Percentiles rank a stretch among this genome's conserved stretches.
phyloP scores from a whole-genome alignment of 2,113 vertebrate species.

The Cephalopholis sonnerati region DNA sequence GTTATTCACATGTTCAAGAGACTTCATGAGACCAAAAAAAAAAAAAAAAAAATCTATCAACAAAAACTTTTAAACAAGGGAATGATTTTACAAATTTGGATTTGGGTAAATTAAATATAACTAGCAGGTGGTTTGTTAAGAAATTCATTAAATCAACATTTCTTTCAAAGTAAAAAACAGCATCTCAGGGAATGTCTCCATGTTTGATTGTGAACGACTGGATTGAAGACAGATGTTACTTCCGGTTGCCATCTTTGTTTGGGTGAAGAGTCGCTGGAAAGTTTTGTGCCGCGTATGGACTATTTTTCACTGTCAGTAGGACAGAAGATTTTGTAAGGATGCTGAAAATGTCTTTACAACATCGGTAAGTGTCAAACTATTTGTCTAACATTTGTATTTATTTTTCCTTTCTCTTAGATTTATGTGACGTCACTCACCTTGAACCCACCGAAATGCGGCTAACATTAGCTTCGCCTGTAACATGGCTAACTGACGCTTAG shows the following conservation, averaged over 20 bases:
- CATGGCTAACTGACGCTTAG: too few relatives aligned
- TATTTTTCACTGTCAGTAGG: background rate
- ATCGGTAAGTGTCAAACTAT: background rate
- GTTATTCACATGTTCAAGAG: too few relatives aligned
- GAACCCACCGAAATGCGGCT: background rate
- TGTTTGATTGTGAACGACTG: background rate
- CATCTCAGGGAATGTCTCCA: too few relatives aligned
- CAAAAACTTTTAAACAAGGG: too few relatives aligned
- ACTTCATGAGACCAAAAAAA: too few relatives aligned
- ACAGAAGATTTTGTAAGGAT: background rate
- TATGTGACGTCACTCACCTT: background rate
- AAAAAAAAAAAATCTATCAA: too few relatives aligned
- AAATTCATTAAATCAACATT: too few relatives aligned
- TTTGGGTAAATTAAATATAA: too few relatives aligned
- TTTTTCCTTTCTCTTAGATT: background rate
- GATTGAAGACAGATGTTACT: background rate
- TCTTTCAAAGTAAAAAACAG: too few relatives aligned
- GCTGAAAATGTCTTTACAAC: background rate
- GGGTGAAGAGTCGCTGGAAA: background rate
- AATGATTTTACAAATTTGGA: too few relatives aligned
- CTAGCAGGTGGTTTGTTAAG: too few relatives aligned
- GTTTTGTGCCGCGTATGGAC: background rate
- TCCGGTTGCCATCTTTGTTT: constrained; percentile 17
- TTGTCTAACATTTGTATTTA: too few relatives aligned
- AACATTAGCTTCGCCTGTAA: background rate